phyloP scores from a whole-genome alignment of 2,113 vertebrate species.

The Tautogolabrus adspersus region DNA sequence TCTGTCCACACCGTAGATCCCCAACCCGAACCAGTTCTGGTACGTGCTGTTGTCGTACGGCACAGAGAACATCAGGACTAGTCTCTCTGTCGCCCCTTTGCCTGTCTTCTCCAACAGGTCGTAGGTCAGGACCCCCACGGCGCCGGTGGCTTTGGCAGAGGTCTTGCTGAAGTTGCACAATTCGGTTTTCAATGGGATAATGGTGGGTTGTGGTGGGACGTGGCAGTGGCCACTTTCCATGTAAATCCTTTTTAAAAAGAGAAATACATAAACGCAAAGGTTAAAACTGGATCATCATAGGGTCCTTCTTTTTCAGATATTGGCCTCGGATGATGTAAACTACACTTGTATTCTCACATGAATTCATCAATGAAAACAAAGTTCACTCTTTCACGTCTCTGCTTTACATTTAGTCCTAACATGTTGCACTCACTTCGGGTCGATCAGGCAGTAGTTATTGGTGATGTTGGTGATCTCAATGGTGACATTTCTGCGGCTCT shows the following conservation, averaged over 20 bases:
- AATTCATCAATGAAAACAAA: neutral
- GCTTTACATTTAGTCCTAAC: neutral
- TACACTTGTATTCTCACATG: neutral
- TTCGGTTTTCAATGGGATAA: constrained; percentile 61
- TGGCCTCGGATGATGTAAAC: too few relatives aligned
- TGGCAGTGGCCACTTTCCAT: constrained; percentile 60
- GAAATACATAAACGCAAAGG: neutral
- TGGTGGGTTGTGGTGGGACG: constrained; percentile 61
- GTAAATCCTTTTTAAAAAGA: constrained; percentile 49
- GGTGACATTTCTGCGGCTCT: constrained; percentile 69
- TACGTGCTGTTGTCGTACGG: constrained; percentile 72
- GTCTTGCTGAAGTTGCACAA: constrained; percentile 77
- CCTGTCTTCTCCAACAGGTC: constrained; percentile 52
- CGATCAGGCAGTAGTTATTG: constrained; percentile 53
- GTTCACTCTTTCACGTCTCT: too few relatives aligned
- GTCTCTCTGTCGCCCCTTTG: neutral
- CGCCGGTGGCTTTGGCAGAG: constrained; percentile 23
- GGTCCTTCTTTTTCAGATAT: neutral
- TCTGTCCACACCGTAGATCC: constrained; percentile 38
- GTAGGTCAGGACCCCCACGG: constrained; percentile 81
- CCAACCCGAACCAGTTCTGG: constrained; percentile 73
- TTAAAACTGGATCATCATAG: neutral
- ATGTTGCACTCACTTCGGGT: constrained; percentile 68
- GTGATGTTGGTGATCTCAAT: constrained; percentile 78
- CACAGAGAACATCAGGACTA: constrained; percentile 80